Conservation (phyloP, 2,113 vertebrate species). For the Psephotus haematonotus region DNA sequence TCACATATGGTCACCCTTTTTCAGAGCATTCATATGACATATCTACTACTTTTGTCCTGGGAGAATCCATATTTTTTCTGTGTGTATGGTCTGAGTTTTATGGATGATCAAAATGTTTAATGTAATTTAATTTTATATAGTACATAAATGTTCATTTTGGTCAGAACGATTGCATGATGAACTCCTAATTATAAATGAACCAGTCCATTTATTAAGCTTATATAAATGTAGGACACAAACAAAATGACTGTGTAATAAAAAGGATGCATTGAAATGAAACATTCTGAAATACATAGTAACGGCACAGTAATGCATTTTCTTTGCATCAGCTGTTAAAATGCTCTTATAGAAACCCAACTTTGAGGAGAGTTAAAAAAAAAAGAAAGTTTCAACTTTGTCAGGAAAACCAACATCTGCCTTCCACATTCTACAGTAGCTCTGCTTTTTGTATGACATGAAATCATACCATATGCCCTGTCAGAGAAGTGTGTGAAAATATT, state of each 20-base stretch:
- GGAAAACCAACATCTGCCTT: background rate
- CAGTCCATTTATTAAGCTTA: background rate
- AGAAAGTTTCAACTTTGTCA: background rate
- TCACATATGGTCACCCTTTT: background rate
- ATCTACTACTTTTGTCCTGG: background rate
- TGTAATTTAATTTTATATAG: background rate
- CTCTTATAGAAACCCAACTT: background rate
- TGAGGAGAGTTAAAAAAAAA: background rate
- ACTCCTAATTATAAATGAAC: background rate
- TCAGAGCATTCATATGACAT: background rate
- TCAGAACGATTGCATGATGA: background rate
- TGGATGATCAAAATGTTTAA: background rate
- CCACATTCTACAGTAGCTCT: background rate
- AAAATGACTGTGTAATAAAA: background rate
- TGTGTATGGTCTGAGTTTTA: background rate
- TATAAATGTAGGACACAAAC: background rate
- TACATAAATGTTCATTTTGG: background rate
- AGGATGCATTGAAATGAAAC: background rate
- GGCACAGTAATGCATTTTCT: background rate
- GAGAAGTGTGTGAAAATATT: background rate
- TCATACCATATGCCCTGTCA: background rate
- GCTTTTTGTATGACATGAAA: background rate
- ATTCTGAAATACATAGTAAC: background rate
- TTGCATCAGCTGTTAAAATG: background rate
- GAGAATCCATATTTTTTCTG: fast-evolving